phyloP scores from a whole-genome alignment of 2,888 invertebrate genomes.

The Sphaeridia pumilis region DNA sequence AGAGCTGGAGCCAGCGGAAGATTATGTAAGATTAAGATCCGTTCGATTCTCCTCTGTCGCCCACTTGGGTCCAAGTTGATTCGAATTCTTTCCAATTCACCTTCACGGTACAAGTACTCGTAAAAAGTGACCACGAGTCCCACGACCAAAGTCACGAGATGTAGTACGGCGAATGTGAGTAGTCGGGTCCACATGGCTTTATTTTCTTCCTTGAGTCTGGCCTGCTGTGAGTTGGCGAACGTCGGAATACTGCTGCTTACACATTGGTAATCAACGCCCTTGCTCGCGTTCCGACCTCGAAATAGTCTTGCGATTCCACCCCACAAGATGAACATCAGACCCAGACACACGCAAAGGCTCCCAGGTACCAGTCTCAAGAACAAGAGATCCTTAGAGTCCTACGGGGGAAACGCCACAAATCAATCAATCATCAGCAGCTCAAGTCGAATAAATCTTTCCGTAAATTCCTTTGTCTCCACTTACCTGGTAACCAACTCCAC shows the following conservation, averaged over 20 bases:
- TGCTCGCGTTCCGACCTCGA: constrained; percentile 3
- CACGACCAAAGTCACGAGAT: constrained; percentile 26
- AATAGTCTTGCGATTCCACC: constrained; percentile 4
- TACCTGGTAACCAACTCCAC: constrained; percentile 39
- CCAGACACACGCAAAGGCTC: constrained; percentile 56
- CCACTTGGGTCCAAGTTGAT: constrained; percentile 11
- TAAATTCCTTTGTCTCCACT: no score
- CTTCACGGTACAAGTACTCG: background rate
- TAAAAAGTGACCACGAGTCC: constrained; percentile 12
- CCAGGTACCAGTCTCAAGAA: constrained; percentile 69
- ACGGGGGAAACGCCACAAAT: background rate
- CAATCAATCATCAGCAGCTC: no score
- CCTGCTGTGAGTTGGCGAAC: constrained; percentile 12
- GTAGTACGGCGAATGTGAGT: constrained; percentile 31
- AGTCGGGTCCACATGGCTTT: constrained; percentile 33
- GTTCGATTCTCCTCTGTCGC: constrained; percentile 30
- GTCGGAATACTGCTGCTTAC: constrained; percentile 4
- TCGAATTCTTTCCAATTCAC: constrained; percentile 2
- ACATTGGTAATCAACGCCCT: background rate
- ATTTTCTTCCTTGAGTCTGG: constrained; percentile 22
- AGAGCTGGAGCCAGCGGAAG: constrained; percentile 29
- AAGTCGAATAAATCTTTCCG: no score
- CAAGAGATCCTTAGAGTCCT: constrained; percentile 65
- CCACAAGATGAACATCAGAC: constrained; percentile 52
- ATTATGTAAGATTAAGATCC: constrained; percentile 31